Evolutionary conservation across 1,140 invertebrate genomes (phyloP), one percentile per base, ranked within the genome.

Genomic region (Drosophila tropicalis): DNA sequence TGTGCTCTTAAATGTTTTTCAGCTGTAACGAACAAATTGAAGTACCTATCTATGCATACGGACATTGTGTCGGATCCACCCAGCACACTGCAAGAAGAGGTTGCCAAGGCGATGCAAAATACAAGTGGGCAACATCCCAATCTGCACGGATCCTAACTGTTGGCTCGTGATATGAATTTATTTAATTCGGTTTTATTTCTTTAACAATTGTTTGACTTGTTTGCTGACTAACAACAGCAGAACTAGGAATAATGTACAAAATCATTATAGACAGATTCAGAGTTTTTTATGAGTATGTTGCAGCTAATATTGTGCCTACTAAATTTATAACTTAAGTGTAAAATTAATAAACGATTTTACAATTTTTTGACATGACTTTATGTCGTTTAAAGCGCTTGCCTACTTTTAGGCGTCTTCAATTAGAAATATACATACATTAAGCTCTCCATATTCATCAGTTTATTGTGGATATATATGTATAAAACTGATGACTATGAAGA

Each of bases 11-110:
- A 44, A 9, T 65, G 25, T 13, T 55, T 58, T 58, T 60, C 39
- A 98, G 98, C 96, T 92, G 98, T 98, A 77, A 94, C 98, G 62
- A 98, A 98, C 93, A 97, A 98, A 25, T 93, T 99, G 79, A 95
- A 96, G 73, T 95, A 97, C 91, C 93, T 99, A 66, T 98, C 97
- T 91, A 98, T 97, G 79, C 95, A 96, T 40, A 99, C 98, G 36
- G 98, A 98, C 90, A 98, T 99, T 83, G 93, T 99, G 60, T 96
- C 97, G 56, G 96, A 97, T 92, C 91, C 91, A 67, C 98, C 98
- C 12, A 94, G 95, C 80, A 94, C 95, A 68, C 93, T 99, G 79
- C 96, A 97, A 29, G 97, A 98, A 70, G 97, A 98, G 94, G 97
- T 97, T 32, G 77, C 79, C 54, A 91, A 92, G 70, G 83, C 91